Conservation (phyloP, 2,113 vertebrate genomes). For the Leiothrix lutea region DNA sequence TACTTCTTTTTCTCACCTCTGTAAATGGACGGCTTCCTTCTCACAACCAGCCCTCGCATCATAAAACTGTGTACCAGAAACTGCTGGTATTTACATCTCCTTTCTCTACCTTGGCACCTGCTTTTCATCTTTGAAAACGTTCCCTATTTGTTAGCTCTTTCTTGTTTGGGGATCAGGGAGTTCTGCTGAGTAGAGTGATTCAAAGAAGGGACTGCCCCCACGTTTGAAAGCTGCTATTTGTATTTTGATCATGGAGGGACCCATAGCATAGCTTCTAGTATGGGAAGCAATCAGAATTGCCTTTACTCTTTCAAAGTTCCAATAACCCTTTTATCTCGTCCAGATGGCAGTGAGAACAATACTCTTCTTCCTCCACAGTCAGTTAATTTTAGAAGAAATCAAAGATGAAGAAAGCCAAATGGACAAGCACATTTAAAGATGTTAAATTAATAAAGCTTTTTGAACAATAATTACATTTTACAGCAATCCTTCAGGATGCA, state of each 20-base stretch:
- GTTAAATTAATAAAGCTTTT: neutral
- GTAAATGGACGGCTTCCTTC: neutral
- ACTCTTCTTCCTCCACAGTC: neutral
- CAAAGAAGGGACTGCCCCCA: neutral
- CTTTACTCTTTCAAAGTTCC: neutral
- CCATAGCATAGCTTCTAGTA: neutral
- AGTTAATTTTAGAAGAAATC: neutral
- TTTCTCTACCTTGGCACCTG: neutral
- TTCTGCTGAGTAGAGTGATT: neutral
- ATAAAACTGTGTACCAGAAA: neutral
- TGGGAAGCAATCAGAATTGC: neutral
- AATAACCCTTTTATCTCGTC: neutral
- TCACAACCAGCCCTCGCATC: neutral
- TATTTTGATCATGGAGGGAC: neutral
- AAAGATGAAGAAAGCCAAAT: neutral
- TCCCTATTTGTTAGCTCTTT: neutral
- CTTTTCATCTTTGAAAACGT: neutral
- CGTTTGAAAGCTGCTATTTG: neutral
- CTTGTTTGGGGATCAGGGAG: neutral
- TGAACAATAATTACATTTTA: neutral
- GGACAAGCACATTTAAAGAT: neutral
- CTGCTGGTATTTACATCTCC: neutral
- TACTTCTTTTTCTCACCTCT: neutral
- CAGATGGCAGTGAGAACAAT: neutral
- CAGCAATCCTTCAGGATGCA: neutral